Percentiles rank a stretch among this genome's conserved stretches.
phyloP scores from a whole-genome alignment of 2,797 vertebrate species.

The Buceros bicornis region DNA sequence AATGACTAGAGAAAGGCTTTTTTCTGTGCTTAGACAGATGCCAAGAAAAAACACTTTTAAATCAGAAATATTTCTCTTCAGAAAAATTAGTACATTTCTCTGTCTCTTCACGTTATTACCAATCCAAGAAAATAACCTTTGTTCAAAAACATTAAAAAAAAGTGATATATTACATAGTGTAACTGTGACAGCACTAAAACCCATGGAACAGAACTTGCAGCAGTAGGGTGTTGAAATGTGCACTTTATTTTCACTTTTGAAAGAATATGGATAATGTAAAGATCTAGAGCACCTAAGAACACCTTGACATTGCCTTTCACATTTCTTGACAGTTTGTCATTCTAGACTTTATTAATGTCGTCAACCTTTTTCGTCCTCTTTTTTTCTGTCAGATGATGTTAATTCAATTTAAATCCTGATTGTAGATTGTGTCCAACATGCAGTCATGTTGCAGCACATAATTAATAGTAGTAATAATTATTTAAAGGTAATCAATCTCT shows the following conservation, averaged over 20 bases:
- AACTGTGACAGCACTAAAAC: not conserved
- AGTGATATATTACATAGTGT: not conserved
- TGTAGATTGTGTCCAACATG: not conserved
- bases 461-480: not conserved
- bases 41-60: not conserved
- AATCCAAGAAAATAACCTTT: not conserved
- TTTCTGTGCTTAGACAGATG: not conserved
- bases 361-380: not conserved
- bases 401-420: not conserved
- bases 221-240: not conserved
- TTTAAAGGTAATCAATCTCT: not conserved
- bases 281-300: not conserved
- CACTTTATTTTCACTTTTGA: not conserved
- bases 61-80: not conserved
- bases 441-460: accelerated
- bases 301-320: not conserved
- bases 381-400: not conserved
- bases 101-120: not conserved
- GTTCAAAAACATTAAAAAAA: not conserved
- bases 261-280: too few relatives aligned
- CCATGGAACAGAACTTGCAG: not conserved
- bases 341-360: not conserved
- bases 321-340: not conserved
- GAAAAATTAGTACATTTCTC: not conserved
- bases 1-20: not conserved